Base-by-base conservation (phyloP, 2,888 invertebrate species). In the Strigamia crassipes region DNA sequence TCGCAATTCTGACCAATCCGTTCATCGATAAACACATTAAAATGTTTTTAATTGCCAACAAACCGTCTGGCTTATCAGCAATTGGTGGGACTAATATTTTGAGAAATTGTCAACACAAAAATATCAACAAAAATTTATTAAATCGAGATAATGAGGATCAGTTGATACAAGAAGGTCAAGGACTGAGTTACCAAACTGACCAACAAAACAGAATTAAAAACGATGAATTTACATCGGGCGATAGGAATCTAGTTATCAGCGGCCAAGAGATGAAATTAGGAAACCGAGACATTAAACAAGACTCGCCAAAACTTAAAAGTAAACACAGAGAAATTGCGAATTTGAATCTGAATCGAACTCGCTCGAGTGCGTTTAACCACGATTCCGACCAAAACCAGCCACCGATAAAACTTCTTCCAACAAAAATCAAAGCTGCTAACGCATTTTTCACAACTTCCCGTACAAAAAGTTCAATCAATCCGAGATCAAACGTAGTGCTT, bases 181-280 rank as follows among this genome's bases (percentile, higher is more conserved):
- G 61, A 66, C 23, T 66, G 18, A 18, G 13, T 23, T 23, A 21
- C 61, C 61, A 66, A 66, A 66, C 21, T 1, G 10, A 12, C 6
- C 61, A 23, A 21, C 21, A 21, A 21, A 66, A 66, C 18, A 61
- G 61, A 61, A 3, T 23, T 15, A 15, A 61, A 23, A 61, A 61
- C 18, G 21, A 18, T 9, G 21, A 2, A 23, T 27, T 78, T 31
- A 27, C 31, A 6, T 31, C 13, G 31, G n/a, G 31, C 9, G 8
- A n/a, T 78, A 1, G 23, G 27, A 18, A 78, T 31, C 34, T 78
- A 18, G 78, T 34, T 78, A 38, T 78, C 12, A 78, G 15, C 23
- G 78, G 78, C 23, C 34, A 15, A 41, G 78, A 78, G 41, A 78
- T 78, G 12, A 78, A 78, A 31, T 34, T 78, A 31, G 78, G 31